Evolutionary conservation across 2,113 vertebrate genomes (phyloP).

Genomic region (Microtus montanus): DNA sequence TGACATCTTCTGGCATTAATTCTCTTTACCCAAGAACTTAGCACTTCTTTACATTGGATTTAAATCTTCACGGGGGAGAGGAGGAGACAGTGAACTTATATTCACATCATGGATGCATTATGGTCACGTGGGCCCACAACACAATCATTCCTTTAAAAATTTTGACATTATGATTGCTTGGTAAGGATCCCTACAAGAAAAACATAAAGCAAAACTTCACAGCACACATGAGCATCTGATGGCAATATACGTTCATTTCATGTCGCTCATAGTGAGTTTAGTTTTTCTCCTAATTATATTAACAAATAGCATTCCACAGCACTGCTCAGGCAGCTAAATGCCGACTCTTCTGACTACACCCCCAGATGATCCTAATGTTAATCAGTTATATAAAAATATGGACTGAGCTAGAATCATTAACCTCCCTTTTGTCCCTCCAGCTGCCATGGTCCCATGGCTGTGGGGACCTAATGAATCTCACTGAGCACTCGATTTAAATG

Average conservation of each 20-base stretch:
- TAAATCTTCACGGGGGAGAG: not conserved
- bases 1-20: not conserved
- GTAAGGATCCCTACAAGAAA: slow-evolving; percentile 37
- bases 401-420: not conserved
- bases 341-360: not conserved
- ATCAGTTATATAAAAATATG: not conserved
- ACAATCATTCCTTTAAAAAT: slow-evolving; percentile 40
- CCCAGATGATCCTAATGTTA: slow-evolving; percentile 12
- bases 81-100: not conserved
- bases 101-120: not conserved
- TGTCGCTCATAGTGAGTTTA: slow-evolving; percentile 4
- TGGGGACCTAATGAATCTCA: slow-evolving; percentile 64
- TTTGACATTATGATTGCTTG: not conserved
- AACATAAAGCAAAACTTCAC: not conserved
- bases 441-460: slow-evolving; percentile 35
- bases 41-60: not conserved
- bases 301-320: slow-evolving; percentile 30
- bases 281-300: slow-evolving; percentile 21
- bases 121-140: not conserved
- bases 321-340: not conserved
- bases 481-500: slow-evolving; percentile 65
- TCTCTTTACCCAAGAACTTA: not conserved
- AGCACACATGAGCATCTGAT: not conserved
- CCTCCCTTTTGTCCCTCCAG: not conserved
- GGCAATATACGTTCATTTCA: not conserved